Conservation (phyloP, 1,140 invertebrate species). For the Papilio dardanus region DNA sequence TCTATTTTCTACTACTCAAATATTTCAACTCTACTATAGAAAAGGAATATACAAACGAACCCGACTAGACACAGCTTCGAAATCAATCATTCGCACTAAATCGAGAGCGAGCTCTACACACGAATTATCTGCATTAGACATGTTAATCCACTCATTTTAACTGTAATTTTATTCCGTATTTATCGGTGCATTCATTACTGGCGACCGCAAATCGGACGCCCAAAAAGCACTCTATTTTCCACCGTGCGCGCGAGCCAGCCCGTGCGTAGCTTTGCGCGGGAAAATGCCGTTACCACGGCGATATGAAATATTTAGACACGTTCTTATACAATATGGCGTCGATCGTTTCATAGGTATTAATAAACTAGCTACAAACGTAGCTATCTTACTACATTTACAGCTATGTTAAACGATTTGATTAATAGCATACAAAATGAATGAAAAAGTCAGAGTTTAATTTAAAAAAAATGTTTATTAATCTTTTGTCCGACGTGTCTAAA, state of each 20-base stretch:
- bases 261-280: slow-evolving; percentile 35
- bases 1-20: neutral
- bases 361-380: slow-evolving; percentile 6
- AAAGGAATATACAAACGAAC: slow-evolving; percentile 57
- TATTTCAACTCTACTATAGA: slow-evolving; percentile 14
- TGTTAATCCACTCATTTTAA: slow-evolving; percentile 83
- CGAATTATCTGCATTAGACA: slow-evolving; percentile 82
- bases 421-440: neutral
- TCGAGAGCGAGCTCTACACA: slow-evolving; percentile 70
- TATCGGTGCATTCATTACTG: slow-evolving; percentile 82
- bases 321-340: slow-evolving; percentile 17
- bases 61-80: slow-evolving; percentile 45
- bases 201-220: slow-evolving; percentile 78
- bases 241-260: slow-evolving; percentile 50
- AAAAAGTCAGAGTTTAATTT: neutral
- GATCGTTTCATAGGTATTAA: neutral
- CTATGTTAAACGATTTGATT: neutral
- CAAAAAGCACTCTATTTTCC: slow-evolving; percentile 80
- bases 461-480: neutral
- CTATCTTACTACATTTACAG: neutral
- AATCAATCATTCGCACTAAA: slow-evolving; percentile 79
- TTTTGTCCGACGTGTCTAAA: neutral
- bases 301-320: slow-evolving; percentile 32
- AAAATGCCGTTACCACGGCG: slow-evolving; percentile 28
- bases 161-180: slow-evolving; percentile 83